A percentile compares a stretch with the other conserved stretches of the same genome.
These are phyloP conservation scores for Ganaspis brasiliensis DNA, from an alignment of 2,888 invertebrate genomes.

Conservation along the genomic window DNA sequence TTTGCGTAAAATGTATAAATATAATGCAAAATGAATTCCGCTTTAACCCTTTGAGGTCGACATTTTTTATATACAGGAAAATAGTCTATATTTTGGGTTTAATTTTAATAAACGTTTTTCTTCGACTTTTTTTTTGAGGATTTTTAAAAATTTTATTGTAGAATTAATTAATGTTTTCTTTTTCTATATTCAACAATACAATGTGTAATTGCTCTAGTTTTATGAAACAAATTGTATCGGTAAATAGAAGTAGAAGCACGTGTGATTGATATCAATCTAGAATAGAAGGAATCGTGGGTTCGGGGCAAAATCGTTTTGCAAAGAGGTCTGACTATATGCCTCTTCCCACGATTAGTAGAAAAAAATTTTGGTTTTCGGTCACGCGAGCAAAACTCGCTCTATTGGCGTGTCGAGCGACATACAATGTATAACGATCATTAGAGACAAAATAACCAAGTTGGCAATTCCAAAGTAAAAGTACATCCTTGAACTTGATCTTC, in stretches of 20 bases:
- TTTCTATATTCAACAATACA: no score
- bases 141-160: no score
- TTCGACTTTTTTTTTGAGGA: no score
- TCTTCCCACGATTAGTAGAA: slow-evolving; percentile 37
- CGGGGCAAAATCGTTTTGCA: slow-evolving; percentile 38
- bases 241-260: slow-evolving; percentile 4
- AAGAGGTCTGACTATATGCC: slow-evolving; percentile 29
- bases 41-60: no score
- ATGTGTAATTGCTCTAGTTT: no score
- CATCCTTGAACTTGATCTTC: slow-evolving; percentile 41
- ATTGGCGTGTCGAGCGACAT: slow-evolving; percentile 33
- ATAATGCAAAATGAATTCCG: slow-evolving; percentile 46
- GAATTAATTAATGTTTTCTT: no score
- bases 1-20: slow-evolving; percentile 52
- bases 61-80: no score
- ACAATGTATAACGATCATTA: slow-evolving; percentile 21
- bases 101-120: no score
- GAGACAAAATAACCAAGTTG: background rate
- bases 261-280: slow-evolving; percentile 33
- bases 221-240: no score
- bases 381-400: slow-evolving; percentile 25
- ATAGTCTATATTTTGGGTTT: no score
- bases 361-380: slow-evolving; percentile 40
- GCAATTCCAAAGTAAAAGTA: slow-evolving; percentile 26
- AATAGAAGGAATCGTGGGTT: slow-evolving; percentile 36